These are phyloP conservation scores for Rynchops niger DNA, from an alignment of 2,113 vertebrate species.

Conservation along the genomic window DNA sequence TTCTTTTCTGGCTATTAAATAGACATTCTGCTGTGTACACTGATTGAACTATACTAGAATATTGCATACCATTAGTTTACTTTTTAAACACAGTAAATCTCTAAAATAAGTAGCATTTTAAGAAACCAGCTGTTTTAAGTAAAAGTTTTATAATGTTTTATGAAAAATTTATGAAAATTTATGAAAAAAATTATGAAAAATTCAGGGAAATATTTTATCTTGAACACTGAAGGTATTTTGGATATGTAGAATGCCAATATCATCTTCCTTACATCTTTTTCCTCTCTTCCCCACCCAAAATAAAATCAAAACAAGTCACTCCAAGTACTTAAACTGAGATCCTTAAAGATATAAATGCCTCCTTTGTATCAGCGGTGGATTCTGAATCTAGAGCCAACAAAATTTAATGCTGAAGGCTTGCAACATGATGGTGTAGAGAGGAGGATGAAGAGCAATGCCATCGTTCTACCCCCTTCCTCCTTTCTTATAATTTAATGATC, in stretches of 20 bases:
- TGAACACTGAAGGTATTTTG: neutral
- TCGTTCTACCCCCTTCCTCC: fast-evolving
- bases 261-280: neutral
- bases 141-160: neutral
- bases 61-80: neutral
- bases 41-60: neutral
- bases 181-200: neutral
- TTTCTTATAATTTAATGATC: neutral
- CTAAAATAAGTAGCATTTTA: neutral
- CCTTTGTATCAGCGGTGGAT: neutral
- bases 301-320: neutral
- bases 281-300: neutral
- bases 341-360: neutral
- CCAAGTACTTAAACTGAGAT: neutral
- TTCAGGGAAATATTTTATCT: neutral
- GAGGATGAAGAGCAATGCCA: neutral
- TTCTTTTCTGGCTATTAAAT: neutral
- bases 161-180: neutral
- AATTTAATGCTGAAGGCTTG: neutral
- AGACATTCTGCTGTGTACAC: neutral
- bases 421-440: neutral
- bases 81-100: neutral
- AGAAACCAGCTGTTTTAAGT: neutral
- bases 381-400: neutral
- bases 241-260: neutral